Percentiles rank a stretch among this genome's conserved stretches.
phyloP scores from a whole-genome alignment of 2,888 invertebrate genomes.

The Aphrophora alni region DNA sequence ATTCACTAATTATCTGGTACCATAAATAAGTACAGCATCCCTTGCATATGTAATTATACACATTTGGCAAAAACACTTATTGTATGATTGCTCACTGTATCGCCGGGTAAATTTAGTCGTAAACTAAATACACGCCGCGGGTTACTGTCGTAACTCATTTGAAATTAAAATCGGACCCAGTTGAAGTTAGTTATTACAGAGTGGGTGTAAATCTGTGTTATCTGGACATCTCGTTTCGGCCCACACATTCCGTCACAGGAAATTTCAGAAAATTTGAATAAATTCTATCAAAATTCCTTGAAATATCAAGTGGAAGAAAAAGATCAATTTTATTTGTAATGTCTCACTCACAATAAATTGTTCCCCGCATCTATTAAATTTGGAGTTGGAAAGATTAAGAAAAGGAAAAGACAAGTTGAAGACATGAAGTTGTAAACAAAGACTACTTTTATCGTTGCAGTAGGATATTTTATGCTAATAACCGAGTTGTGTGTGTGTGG shows the following conservation, averaged over 20 bases:
- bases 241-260: not conserved
- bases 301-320: not conserved
- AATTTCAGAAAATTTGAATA: not conserved
- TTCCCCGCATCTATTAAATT: no score
- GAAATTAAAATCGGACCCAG: conserved; percentile 6
- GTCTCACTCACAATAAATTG: not conserved
- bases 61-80: no score
- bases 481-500: no score
- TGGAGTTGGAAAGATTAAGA: no score
- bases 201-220: not conserved
- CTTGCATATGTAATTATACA: no score
- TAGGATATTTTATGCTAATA: no score
- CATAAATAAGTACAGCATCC: no score
- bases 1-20: no score
- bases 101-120: not conserved
- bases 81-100: not conserved
- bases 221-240: not conserved
- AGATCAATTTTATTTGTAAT: not conserved
- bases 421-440: no score
- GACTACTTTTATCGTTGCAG: no score
- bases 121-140: not conserved
- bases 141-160: not conserved
- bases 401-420: no score
- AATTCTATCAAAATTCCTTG: not conserved
- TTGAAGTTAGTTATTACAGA: conserved; percentile 6